phyloP scores from a whole-genome alignment of 2,888 invertebrate species.

The Ctenicera cuprea region DNA sequence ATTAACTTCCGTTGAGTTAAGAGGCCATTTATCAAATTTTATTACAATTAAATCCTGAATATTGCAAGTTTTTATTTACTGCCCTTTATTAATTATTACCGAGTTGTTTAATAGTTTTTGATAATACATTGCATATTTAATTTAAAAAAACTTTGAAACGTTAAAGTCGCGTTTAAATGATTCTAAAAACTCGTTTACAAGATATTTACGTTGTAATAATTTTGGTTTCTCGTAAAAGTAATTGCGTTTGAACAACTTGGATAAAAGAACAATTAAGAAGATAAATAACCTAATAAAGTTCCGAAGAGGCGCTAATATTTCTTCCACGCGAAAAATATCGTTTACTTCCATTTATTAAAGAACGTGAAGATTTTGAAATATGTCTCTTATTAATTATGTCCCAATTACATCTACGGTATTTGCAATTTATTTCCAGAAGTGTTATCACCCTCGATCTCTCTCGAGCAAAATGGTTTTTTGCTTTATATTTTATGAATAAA shows the following conservation, averaged over 20 bases:
- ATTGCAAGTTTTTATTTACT: too few species aligned
- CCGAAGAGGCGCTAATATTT: constrained; percentile 11
- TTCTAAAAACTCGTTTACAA: not conserved
- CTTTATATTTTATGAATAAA: constrained; percentile 18
- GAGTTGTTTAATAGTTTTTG: too few species aligned
- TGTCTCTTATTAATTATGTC: not conserved
- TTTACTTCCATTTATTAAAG: constrained; percentile 19
- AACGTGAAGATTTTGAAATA: constrained; percentile 3
- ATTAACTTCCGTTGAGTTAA: too few species aligned
- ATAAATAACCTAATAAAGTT: constrained; percentile 27
- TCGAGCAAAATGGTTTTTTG: not conserved
- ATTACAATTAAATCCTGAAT: too few species aligned
- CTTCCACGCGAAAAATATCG: constrained; percentile 19
- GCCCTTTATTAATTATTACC: too few species aligned
- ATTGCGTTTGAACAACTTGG: not conserved
- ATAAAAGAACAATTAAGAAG: constrained; percentile 25
- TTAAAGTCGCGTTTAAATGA: too few species aligned
- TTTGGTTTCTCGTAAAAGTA: not conserved
- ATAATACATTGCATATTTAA: too few species aligned
- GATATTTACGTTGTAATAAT: not conserved
- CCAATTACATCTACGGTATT: not conserved
- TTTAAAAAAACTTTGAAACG: too few species aligned
- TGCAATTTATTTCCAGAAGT: constrained; percentile 17
- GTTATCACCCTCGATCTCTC: not conserved
- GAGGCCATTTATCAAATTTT: too few species aligned